A percentile compares a stretch with the other conserved stretches of the same genome.
These are phyloP conservation scores for Leptinotarsa texana DNA, from an alignment of 1,140 invertebrate species.

Conservation along the genomic window DNA sequence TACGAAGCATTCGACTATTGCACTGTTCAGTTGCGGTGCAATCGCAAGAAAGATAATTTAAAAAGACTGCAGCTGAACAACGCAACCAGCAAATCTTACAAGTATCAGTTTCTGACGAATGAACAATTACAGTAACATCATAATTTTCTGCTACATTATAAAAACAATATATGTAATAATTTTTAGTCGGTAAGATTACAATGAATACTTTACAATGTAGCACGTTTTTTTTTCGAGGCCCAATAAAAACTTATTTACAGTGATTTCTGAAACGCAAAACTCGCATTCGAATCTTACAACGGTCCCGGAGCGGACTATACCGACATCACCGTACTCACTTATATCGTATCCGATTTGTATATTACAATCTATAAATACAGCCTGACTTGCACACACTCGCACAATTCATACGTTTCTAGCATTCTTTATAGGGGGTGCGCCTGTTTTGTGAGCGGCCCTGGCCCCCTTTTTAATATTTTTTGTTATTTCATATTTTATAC, in stretches of 20 bases:
- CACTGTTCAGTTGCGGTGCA: constrained; percentile 11
- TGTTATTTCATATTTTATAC: constrained; percentile 41
- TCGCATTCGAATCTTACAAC: no score
- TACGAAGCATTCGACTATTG: constrained; percentile 11
- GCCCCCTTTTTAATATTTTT: constrained; percentile 36
- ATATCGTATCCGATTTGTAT: constrained; percentile 37
- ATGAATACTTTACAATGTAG: constrained; percentile 23
- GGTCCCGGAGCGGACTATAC: constrained; percentile 13
- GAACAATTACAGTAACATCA: constrained; percentile 31
- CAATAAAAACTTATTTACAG: constrained; percentile 11
- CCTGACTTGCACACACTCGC: constrained; percentile 52
- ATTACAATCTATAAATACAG: constrained; percentile 48
- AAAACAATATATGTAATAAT: constrained; percentile 9
- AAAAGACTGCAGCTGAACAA: constrained; percentile 17
- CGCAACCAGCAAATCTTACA: constrained; percentile 10
- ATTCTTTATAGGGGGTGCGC: constrained; percentile 25
- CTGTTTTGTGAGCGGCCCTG: constrained; percentile 32
- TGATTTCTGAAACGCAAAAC: constrained; percentile 1
- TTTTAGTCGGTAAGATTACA: constrained; percentile 16
- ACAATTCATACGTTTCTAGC: constrained; percentile 25
- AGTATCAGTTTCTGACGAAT: constrained; percentile 29
- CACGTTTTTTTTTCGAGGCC: constrained; percentile 19
- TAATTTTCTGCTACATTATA: constrained; percentile 22
- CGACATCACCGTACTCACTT: constrained; percentile 42
- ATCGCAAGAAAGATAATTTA: not conserved